Conservation (phyloP, 1,140 invertebrate species). For the Calliphora vicina region DNA sequence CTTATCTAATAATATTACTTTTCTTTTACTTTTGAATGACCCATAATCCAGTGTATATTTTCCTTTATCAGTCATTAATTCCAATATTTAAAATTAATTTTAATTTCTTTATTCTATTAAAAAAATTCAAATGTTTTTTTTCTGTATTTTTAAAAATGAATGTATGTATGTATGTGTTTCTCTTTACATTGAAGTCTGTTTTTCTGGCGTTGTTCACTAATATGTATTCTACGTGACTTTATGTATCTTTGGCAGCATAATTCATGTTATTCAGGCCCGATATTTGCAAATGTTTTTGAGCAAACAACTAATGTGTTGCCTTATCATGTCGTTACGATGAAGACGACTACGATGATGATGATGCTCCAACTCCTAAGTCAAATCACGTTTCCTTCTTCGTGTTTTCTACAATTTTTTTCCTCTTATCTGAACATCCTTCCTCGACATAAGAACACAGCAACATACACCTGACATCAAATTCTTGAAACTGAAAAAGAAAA, state of each 20-base stretch:
- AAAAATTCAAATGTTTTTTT: not conserved
- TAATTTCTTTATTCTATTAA: not conserved
- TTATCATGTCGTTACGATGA: slow-evolving; percentile 29
- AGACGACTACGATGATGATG: not conserved
- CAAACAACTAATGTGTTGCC: slow-evolving; percentile 34
- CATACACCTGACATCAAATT: slow-evolving; percentile 26
- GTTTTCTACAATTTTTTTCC: not conserved
- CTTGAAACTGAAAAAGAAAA: not conserved
- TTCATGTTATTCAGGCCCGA: slow-evolving; percentile 24
- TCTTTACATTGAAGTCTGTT: not conserved
- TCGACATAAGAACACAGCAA: not conserved
- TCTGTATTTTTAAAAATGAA: not conserved
- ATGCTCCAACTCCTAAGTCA: slow-evolving; percentile 32
- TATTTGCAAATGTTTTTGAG: slow-evolving; percentile 22
- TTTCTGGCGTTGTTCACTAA: slow-evolving; percentile 9
- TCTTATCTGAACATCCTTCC: slow-evolving; percentile 27
- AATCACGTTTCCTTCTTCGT: slow-evolving; percentile 26
- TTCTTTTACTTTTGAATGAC: too few species aligned
- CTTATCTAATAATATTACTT: too few species aligned
- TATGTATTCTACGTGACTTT: slow-evolving; percentile 34
- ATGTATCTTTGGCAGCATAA: slow-evolving; percentile 28
- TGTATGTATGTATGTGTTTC: not conserved
- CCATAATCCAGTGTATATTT: too few species aligned
- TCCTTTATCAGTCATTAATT: not conserved
- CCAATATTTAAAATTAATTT: not conserved